A percentile compares a stretch with the other conserved stretches of the same genome.
Evolutionary conservation across 2,888 invertebrate species (phyloP).

Genomic region (Podabrus alpinus): DNA sequence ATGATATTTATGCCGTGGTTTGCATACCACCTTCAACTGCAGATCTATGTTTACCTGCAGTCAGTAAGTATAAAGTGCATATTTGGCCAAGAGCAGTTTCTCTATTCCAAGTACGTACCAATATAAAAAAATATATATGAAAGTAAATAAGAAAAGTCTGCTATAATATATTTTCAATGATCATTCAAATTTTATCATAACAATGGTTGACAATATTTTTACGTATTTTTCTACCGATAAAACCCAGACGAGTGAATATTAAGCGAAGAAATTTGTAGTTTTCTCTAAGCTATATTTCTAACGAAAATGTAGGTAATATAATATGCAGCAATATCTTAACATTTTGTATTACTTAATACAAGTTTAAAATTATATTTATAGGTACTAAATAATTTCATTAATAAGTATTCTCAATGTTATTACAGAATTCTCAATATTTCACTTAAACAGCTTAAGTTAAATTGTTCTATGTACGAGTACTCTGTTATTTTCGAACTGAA

Average conservation of each 20-base stretch:
- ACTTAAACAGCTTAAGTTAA: not conserved
- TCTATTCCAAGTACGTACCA: too few species aligned
- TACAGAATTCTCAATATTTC: not conserved
- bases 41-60: too few species aligned
- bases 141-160: too few species aligned
- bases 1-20: too few species aligned
- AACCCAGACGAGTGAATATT: not conserved
- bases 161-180: too few species aligned
- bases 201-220: too few species aligned
- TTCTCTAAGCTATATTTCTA: not conserved
- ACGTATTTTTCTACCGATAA: too few species aligned
- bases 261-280: not conserved
- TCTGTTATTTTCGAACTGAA: not conserved
- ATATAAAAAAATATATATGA: too few species aligned
- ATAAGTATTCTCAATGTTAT: not conserved
- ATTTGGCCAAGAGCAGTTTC: too few species aligned
- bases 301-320: not conserved
- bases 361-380: not conserved
- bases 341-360: not conserved
- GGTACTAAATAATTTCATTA: not conserved
- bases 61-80: too few species aligned
- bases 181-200: too few species aligned
- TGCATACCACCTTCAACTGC: too few species aligned
- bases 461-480: not conserved
- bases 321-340: not conserved